These are phyloP conservation scores for Erethizon dorsatum DNA, from an alignment of 2,797 vertebrate genomes.

Conservation along the genomic window DNA sequence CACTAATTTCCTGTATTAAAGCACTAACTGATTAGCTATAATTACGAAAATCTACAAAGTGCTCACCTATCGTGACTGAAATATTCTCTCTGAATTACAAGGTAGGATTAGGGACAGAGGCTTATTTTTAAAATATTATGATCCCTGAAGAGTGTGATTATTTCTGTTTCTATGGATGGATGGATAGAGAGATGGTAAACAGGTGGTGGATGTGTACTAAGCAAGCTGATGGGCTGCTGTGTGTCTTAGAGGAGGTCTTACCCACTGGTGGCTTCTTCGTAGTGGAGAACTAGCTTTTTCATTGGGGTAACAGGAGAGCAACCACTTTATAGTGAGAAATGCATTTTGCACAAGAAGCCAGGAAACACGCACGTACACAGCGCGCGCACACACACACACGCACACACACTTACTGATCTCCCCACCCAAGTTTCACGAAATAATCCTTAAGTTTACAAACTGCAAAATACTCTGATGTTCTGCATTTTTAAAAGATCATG, in stretches of 20 bases:
- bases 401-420: not conserved
- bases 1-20: not conserved
- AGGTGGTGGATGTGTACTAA: too few relatives aligned
- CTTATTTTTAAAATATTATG: not conserved
- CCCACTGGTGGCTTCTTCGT: not conserved
- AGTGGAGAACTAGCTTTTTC: not conserved
- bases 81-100: not conserved
- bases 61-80: not conserved
- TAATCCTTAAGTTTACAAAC: not conserved
- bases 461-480: not conserved
- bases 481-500: not conserved
- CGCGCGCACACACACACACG: not conserved
- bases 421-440: not conserved
- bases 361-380: not conserved
- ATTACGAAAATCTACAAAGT: not conserved
- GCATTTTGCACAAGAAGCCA: not conserved
- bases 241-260: not conserved
- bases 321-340: not conserved
- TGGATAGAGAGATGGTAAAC: not conserved
- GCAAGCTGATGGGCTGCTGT: not conserved
- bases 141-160: not conserved
- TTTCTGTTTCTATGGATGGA: not conserved
- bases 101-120: not conserved
- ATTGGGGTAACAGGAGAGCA: not conserved
- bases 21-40: not conserved